These are phyloP conservation scores for Mactromeris polynyma DNA, from an alignment of 2,888 invertebrate species.

Conservation along the genomic window DNA sequence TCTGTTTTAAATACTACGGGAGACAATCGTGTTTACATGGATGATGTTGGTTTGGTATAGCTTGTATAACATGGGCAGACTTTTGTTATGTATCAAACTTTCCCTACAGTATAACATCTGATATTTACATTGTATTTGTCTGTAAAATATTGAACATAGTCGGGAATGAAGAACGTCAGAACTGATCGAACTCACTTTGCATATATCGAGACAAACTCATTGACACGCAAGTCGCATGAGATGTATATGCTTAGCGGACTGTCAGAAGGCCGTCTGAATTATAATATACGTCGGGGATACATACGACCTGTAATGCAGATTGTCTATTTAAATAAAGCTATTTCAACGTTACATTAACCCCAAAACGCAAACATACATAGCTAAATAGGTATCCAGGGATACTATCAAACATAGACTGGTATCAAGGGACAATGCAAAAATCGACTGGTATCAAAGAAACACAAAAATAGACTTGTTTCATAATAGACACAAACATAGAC, in stretches of 20 bases:
- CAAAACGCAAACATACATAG: neutral
- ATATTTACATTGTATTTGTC: neutral
- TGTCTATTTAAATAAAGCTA: neutral
- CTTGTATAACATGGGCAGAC: neutral
- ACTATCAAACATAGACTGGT: too few relatives aligned
- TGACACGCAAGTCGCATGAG: constrained; percentile 1
- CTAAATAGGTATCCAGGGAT: neutral
- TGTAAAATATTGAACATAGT: neutral
- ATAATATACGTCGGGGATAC: neutral
- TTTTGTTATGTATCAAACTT: neutral
- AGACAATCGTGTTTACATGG: neutral
- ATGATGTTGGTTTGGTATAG: neutral
- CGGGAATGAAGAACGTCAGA: neutral
- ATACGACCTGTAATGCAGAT: neutral
- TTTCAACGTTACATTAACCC: neutral
- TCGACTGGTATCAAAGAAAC: too few relatives aligned
- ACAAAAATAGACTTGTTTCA: too few relatives aligned
- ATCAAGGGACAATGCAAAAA: too few relatives aligned
- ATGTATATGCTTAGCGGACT: neutral
- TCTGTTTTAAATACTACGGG: neutral
- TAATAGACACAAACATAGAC: too few relatives aligned
- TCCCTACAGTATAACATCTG: neutral
- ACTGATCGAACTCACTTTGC: neutral
- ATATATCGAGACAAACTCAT: neutral
- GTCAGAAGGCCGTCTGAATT: neutral